Percentiles rank a stretch among this genome's conserved stretches.
These are phyloP conservation scores for Tenrec ecaudatus DNA, from an alignment of 2,113 vertebrate species.

Conservation along the genomic window DNA sequence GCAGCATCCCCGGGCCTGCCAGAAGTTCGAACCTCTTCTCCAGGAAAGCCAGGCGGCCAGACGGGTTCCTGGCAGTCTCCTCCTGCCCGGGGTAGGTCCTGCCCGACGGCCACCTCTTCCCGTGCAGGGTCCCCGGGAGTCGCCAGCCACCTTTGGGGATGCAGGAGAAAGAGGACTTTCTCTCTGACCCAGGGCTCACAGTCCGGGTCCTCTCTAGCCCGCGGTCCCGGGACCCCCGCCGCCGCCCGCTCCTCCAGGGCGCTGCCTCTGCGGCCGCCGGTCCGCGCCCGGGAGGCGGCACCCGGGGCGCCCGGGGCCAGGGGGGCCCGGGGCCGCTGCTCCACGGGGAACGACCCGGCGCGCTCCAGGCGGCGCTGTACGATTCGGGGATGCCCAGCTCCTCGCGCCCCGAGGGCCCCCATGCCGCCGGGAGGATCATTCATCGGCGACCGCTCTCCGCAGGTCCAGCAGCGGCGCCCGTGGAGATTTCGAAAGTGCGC, in stretches of 20 bases:
- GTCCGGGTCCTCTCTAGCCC: background rate
- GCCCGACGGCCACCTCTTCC: background rate
- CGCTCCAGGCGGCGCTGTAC: background rate
- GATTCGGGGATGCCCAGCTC: background rate
- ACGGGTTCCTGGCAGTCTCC: no score
- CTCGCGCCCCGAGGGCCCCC: background rate
- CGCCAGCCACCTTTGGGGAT: slow-evolving; percentile 67
- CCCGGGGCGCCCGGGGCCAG: background rate
- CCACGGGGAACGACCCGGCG: fast-evolving
- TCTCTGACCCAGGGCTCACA: slow-evolving; percentile 70
- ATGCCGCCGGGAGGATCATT: background rate
- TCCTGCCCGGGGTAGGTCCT: background rate
- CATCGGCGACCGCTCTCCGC: fast-evolving
- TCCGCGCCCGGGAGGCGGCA: fast-evolving
- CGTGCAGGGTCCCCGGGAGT: fast-evolving
- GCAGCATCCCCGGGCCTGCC: background rate
- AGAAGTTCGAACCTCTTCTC: background rate
- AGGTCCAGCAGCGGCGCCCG: fast-evolving
- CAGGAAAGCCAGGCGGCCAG: background rate
- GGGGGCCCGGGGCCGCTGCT: background rate
- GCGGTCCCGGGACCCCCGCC: background rate
- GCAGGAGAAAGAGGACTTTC: slow-evolving; percentile 80
- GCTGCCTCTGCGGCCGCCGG: background rate
- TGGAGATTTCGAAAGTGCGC: fast-evolving
- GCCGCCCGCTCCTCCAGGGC: background rate